Evolutionary conservation across 37 sponge, comb jelly and placozoan species (phyloP), one percentile per base, ranked within the genome.

Genomic region (Aphrocallistes beatrix): DNA sequence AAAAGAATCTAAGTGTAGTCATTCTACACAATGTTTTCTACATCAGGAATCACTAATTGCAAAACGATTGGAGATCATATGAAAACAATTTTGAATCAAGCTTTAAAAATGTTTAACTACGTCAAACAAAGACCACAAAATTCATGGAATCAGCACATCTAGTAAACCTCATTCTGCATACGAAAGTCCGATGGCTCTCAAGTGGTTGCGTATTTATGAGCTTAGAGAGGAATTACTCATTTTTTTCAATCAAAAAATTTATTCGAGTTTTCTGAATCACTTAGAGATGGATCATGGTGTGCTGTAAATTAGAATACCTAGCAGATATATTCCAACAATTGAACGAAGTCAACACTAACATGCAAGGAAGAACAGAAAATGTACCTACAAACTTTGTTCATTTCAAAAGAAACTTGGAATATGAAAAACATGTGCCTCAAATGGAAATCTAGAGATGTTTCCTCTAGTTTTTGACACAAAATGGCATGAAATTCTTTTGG

Each of bases 311-410:
- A 28, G 75, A 19, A 60, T 60, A 60, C 75, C n/a, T 60, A 60
- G 75, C 75, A 25, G 75, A 60, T 30, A 60, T 60, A 19, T 60
- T 60, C n/a, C 75, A 60, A 13, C 75, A 60, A 3, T 60, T 60
- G n/a, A 60, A 60, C 21, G n/a, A 60, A 60, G 10, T 60, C 75
- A 60, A 60, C n/a, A 60, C 75, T 60, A 60, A 60, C 75, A 60
- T 60, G 75, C 75, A 60, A 13, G 34, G 75, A 60, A 32, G 75
- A 60, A 13, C 75, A 28, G 75, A 3, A 60, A 60, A 60, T 60
- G 75, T 60, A 60, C 75, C 25, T 3, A 60, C 21, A 60, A 60
- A 60, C 75, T 60, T 28, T 30, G 21, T 60, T 21, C 75, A 13
- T 30, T 60, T 30, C 10, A 60, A 13, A 19, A 60, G 8, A 28